phyloP scores from a whole-genome alignment of 2,113 vertebrate species.

The Apistogramma diplotaenia region DNA sequence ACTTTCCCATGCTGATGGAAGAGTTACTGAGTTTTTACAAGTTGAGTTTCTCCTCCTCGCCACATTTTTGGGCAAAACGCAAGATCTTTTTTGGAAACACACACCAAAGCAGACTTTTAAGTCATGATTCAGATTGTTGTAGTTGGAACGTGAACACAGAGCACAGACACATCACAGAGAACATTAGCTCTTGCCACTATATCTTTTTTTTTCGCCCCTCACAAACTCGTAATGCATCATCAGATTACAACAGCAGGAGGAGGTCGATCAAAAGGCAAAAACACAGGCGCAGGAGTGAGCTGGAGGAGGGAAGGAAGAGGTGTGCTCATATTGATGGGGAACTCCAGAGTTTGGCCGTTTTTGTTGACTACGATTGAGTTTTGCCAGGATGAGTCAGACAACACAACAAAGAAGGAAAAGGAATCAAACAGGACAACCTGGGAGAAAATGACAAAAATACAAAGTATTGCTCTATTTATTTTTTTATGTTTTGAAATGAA shows the following conservation, averaged over 20 bases:
- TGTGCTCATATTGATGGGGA: neutral
- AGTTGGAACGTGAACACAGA: conserved; percentile 69
- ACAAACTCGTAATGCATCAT: conserved; percentile 46
- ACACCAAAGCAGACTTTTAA: conserved; percentile 61
- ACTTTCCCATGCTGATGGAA: conserved; percentile 57
- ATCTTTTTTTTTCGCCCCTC: neutral
- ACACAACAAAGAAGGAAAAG: neutral
- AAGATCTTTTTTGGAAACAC: conserved; percentile 55
- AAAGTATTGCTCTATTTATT: neutral
- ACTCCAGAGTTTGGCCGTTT: neutral
- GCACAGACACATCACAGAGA: conserved; percentile 66
- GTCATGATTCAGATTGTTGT: conserved; percentile 67
- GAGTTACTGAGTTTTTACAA: conserved; percentile 55
- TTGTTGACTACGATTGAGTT: neutral
- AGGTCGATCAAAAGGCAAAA: conserved; percentile 45
- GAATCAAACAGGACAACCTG: neutral
- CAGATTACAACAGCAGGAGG: conserved; percentile 44
- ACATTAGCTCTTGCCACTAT: conserved; percentile 42
- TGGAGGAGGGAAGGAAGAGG: neutral
- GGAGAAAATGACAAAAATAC: neutral
- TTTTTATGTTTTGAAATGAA: neutral
- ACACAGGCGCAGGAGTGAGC: neutral
- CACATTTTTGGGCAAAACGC: conserved; percentile 51
- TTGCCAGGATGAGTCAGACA: neutral
- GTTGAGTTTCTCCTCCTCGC: conserved; percentile 46